A percentile compares a stretch with the other conserved stretches of the same genome.
phyloP scores from a whole-genome alignment of 2,797 vertebrate genomes.

The Podargus strigoides region DNA sequence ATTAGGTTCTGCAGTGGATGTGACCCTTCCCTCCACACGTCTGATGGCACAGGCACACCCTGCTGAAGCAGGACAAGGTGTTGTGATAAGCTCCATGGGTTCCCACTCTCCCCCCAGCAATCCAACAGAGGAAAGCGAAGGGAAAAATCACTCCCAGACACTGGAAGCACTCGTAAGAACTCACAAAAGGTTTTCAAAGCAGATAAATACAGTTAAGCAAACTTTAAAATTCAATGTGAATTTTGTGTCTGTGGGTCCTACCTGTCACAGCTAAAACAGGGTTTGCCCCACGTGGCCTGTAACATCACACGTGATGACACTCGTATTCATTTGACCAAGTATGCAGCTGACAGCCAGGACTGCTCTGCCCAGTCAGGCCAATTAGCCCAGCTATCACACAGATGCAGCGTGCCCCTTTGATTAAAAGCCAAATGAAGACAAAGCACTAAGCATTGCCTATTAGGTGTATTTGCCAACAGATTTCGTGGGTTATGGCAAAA shows the following conservation, averaged over 20 bases:
- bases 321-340: background rate
- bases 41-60: rapidly evolving
- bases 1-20: rapidly evolving
- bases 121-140: too few relatives aligned
- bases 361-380: background rate
- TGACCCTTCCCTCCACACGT: rapidly evolving
- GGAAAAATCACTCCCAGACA: too few relatives aligned
- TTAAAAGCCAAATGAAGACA: background rate
- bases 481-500: background rate
- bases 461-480: background rate
- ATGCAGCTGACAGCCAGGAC: background rate
- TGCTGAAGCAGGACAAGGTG: too few relatives aligned
- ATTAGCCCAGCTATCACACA: background rate
- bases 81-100: too few relatives aligned
- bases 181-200: too few relatives aligned
- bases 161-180: too few relatives aligned
- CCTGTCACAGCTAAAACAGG: background rate
- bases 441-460: background rate
- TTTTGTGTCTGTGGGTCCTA: background rate
- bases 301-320: rapidly evolving
- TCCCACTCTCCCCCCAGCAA: too few relatives aligned
- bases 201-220: background rate
- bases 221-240: background rate
- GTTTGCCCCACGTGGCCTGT: background rate
- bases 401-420: background rate